Percentiles rank a stretch among this genome's conserved stretches.
Conservation (phyloP, 2,888 invertebrate species). For the Drosophila differens region DNA sequence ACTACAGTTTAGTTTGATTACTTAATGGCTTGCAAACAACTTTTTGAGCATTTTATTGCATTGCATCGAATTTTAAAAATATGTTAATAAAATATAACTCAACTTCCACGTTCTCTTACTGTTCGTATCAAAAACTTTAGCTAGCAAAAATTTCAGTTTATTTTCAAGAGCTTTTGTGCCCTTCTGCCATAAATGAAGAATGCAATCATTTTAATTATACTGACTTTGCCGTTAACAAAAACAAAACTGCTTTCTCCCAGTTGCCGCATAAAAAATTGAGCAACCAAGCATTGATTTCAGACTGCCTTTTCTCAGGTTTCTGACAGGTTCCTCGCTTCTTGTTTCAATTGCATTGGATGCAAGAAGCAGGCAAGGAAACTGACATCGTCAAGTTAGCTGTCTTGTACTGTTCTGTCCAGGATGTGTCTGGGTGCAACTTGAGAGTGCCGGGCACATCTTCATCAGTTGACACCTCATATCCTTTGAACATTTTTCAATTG, state of each 20-base stretch:
- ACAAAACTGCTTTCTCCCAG: neutral
- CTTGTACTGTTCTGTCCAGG: conserved; percentile 3
- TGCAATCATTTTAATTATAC: conserved; percentile 11
- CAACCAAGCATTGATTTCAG: conserved; percentile 17
- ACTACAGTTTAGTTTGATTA: neutral
- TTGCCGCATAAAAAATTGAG: conserved; percentile 1
- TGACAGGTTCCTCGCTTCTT: conserved; percentile 5
- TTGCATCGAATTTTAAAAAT: neutral
- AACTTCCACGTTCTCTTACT: neutral
- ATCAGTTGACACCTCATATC: conserved; percentile 74
- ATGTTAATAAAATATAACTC: neutral
- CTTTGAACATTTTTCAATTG: conserved; percentile 78
- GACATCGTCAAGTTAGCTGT: conserved; percentile 23
- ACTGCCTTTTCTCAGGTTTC: conserved; percentile 7
- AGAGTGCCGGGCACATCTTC: conserved; percentile 53
- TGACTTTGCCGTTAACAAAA: neutral
- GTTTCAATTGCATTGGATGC: conserved; percentile 24
- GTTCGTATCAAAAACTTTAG: neutral
- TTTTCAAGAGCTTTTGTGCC: neutral
- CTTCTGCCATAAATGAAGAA: neutral
- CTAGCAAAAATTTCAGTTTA: neutral
- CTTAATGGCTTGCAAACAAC: neutral
- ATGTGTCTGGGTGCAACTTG: conserved; percentile 12
- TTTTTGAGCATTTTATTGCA: neutral
- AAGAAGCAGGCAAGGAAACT: conserved; percentile 20